Base-by-base conservation (phyloP, 2,888 invertebrate genomes). In the Cotesia congregata region DNA sequence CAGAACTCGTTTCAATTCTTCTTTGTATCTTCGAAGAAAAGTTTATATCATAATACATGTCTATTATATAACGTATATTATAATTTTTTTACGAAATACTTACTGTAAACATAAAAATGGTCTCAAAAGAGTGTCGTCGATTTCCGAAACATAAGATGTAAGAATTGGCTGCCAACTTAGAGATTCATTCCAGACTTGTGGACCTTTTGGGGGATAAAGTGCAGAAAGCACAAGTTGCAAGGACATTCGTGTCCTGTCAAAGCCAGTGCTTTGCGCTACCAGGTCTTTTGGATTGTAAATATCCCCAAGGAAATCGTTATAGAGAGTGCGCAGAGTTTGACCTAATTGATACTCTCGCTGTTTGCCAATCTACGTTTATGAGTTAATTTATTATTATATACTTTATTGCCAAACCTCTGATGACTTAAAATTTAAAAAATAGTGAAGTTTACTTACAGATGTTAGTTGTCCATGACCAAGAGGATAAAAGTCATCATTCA, bases 171-270 rank as follows among this genome's bases (percentile, higher is more conserved):
- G 93, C 94, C 94, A 94, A 76, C 90, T 86, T 59, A 94, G 82
- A 20, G 87, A 83, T 0, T 90, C 86, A 82, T 92, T 91, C 93
- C 93, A 93, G 72, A 85, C 87, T 84, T 93, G 92, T 1, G 90
- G 85, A 1, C 86, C 87, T 9, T 87, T 83, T 0, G 94, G 93
- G 1, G 93, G 93, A 85, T 92, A 95, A 61, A 95, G 83, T 0
- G 93, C 94, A 4, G 94, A 92, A 76, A 94, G 87, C 2, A 93
- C 93, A 17, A 93, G 89, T 79, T 93, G 90, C 0, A 92, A 94
- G 5, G 94, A 93, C 93, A 94, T 94, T 87, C 94, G 91, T 0
- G 95, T 94, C 69, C 95, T 91, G 70, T 94, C 93, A 83, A 91
- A 93, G 85, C 93, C 92, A 0, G 95, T 94, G 65, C 93, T 93